Conservation (phyloP, 2,797 vertebrate species). For the Scomberomorus guttatus region DNA sequence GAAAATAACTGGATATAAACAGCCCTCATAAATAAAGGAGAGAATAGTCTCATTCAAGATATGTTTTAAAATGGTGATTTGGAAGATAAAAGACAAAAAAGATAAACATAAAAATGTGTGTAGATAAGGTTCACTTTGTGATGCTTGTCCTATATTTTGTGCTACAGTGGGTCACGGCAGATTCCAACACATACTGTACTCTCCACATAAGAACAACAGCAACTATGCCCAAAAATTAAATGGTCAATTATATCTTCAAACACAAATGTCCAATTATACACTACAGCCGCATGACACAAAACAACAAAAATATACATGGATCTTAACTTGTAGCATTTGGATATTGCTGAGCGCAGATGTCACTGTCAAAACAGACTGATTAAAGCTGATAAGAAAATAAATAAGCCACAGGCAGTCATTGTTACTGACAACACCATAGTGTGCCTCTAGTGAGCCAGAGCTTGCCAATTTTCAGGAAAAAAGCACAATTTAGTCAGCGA, state of each 20-base stretch:
- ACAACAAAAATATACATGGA: slow-evolving; percentile 70
- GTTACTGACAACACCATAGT: slow-evolving; percentile 83
- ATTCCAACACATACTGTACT: background rate
- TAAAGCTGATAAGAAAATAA: slow-evolving; percentile 84
- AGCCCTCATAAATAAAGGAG: slow-evolving; percentile 9
- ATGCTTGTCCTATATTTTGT: background rate
- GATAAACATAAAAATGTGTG: background rate
- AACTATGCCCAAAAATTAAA: slow-evolving; percentile 46
- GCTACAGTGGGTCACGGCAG: slow-evolving; percentile 2
- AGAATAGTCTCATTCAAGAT: slow-evolving; percentile 13
- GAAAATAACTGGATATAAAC: slow-evolving; percentile 30
- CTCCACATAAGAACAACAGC: slow-evolving; percentile 38
- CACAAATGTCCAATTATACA: slow-evolving; percentile 61
- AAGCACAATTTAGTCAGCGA: slow-evolving; percentile 74
- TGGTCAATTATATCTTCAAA: slow-evolving; percentile 64
- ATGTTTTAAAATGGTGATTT: slow-evolving; percentile 2
- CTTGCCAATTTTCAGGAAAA: slow-evolving; percentile 75
- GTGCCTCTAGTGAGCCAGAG: slow-evolving; percentile 75
- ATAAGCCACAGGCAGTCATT: slow-evolving; percentile 82
- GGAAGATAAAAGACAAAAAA: slow-evolving; percentile 1
- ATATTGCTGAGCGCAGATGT: slow-evolving; percentile 82
- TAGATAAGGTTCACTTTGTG: background rate
- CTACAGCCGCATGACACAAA: slow-evolving; percentile 61
- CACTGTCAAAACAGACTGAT: slow-evolving; percentile 85
- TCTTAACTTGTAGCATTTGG: slow-evolving; percentile 75